These are phyloP conservation scores for Lophotis ruficrista DNA, from an alignment of 2,113 vertebrate genomes.

Conservation along the genomic window DNA sequence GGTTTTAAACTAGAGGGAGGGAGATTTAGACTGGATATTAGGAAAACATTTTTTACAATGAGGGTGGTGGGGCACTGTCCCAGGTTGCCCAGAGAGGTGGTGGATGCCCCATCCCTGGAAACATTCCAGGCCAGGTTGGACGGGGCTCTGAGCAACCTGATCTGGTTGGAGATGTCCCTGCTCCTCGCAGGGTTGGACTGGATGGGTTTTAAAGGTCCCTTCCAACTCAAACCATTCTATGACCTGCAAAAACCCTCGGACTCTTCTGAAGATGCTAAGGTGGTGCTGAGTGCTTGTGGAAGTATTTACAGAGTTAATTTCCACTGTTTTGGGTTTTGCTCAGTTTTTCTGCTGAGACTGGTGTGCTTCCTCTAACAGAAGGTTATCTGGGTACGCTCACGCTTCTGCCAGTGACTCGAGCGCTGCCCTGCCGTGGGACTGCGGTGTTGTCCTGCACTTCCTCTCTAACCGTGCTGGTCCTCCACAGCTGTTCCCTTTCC, in stretches of 20 bases:
- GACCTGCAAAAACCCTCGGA: rapidly evolving
- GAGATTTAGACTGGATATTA: too few relatives aligned
- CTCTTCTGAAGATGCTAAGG: rapidly evolving
- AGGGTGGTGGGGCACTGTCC: too few relatives aligned
- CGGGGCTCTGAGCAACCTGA: too few relatives aligned
- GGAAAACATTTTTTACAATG: too few relatives aligned
- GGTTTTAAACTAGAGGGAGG: too few relatives aligned
- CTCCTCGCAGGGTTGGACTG: too few relatives aligned
- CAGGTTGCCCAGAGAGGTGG: too few relatives aligned
- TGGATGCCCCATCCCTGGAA: too few relatives aligned
- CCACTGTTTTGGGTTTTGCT: neutral
- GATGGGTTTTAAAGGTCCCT: too few relatives aligned
- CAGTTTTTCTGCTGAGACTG: neutral
- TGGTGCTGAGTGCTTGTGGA: rapidly evolving
- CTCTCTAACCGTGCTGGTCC: neutral
- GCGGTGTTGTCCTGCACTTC: neutral
- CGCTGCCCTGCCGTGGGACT: neutral
- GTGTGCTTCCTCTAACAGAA: neutral
- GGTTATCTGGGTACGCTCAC: neutral
- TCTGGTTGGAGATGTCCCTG: too few relatives aligned
- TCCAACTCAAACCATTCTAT: too few relatives aligned
- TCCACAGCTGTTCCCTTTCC: neutral
- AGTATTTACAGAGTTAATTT: neutral
- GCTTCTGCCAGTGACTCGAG: neutral
- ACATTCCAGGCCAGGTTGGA: too few relatives aligned